Conservation (phyloP, 2,797 vertebrate species). For the Eurystomus glaucurus region DNA sequence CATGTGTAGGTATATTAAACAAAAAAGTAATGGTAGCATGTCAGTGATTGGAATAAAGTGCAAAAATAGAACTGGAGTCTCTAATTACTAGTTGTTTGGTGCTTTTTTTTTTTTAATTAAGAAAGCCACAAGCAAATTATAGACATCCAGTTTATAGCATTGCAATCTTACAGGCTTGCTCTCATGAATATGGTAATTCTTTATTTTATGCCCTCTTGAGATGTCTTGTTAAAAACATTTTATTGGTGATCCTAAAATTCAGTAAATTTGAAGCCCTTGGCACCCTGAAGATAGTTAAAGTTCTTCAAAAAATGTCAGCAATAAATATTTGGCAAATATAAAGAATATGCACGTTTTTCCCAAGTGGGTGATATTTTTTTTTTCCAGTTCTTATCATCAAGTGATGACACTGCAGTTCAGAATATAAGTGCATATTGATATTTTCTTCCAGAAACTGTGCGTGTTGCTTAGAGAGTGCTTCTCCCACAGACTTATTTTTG, state of each 20-base stretch:
- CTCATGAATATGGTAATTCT: constrained; percentile 91
- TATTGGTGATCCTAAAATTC: constrained; percentile 88
- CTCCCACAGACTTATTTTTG: constrained; percentile 90
- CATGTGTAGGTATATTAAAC: constrained; percentile 85
- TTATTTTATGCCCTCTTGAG: constrained; percentile 89
- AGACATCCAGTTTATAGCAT: constrained; percentile 86
- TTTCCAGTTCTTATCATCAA: constrained; percentile 71
- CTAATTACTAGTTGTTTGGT: constrained; percentile 81
- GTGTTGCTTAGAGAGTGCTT: constrained; percentile 81
- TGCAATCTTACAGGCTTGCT: constrained; percentile 85
- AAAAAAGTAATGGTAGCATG: constrained; percentile 78
- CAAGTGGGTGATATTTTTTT: constrained; percentile 77
- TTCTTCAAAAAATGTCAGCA: constrained; percentile 84
- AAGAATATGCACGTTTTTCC: constrained; percentile 85
- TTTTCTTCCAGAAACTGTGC: constrained; percentile 83
- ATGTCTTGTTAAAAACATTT: constrained; percentile 90
- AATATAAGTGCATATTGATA: constrained; percentile 86
- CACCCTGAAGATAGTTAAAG: constrained; percentile 86
- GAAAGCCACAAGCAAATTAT: constrained; percentile 87
- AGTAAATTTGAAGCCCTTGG: constrained; percentile 86
- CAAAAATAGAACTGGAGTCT: constrained; percentile 81
- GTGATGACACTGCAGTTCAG: constrained; percentile 84
- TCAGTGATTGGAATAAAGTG: constrained; percentile 77
- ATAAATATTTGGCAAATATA: constrained; percentile 86
- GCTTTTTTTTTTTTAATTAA: constrained; percentile 83